phyloP scores from a whole-genome alignment of 2,797 vertebrate genomes.

The Crenichthys baileyi region DNA sequence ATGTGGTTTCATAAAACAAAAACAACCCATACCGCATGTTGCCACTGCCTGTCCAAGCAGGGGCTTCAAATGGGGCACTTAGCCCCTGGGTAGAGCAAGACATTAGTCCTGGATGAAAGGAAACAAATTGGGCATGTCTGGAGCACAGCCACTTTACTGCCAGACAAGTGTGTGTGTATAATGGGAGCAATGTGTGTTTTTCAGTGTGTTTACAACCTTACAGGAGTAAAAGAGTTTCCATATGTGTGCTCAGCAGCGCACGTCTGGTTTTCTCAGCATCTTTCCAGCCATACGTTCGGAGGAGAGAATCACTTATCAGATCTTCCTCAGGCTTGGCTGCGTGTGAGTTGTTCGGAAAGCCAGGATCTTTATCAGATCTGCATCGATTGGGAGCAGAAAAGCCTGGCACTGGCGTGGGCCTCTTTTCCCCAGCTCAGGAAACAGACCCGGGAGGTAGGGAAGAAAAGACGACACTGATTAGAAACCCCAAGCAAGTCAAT shows the following conservation, averaged over 20 bases:
- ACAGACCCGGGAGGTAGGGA: slow-evolving; percentile 31
- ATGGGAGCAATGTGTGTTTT: slow-evolving; percentile 42
- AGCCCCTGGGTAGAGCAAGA: slow-evolving; percentile 70
- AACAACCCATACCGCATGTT: slow-evolving; percentile 60
- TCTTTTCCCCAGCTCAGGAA: slow-evolving; percentile 66
- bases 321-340: slow-evolving; percentile 61
- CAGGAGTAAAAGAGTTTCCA: slow-evolving; percentile 14
- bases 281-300: slow-evolving; percentile 51
- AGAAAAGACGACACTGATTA: slow-evolving; percentile 54
- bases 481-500: slow-evolving; percentile 59
- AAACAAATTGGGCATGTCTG: slow-evolving; percentile 83
- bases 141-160: slow-evolving; percentile 72
- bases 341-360: slow-evolving; percentile 55
- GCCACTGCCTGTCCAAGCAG: slow-evolving; percentile 53
- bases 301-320: slow-evolving; percentile 74
- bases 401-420: slow-evolving; percentile 51
- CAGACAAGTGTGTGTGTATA: slow-evolving; percentile 55
- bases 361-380: slow-evolving; percentile 72
- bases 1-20: slow-evolving; percentile 55
- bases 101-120: slow-evolving; percentile 82
- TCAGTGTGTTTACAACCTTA: slow-evolving; percentile 26
- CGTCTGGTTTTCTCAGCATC: slow-evolving; percentile 49
- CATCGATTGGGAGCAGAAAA: slow-evolving; percentile 72
- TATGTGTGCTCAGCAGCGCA: slow-evolving; percentile 18
- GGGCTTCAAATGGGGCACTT: slow-evolving; percentile 69